Percentiles rank a stretch among this genome's conserved stretches.
Evolutionary conservation across 2,113 vertebrate species (phyloP).

Genomic region (Pomatostomus ruficeps): DNA sequence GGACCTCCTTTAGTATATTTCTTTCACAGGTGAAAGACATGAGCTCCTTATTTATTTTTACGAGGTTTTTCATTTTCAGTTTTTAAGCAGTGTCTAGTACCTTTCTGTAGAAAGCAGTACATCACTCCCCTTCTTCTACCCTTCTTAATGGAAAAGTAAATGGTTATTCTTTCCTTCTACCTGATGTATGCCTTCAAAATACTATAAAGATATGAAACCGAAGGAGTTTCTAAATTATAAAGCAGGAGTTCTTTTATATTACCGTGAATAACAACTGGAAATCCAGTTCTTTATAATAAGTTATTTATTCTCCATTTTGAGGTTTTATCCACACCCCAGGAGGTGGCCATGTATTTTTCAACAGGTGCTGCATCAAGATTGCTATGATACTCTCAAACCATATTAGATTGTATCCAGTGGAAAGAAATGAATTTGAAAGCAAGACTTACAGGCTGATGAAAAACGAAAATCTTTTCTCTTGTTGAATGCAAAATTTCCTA

Average conservation of each 20-base stretch:
- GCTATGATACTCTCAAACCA: conserved; percentile 28
- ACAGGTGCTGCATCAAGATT: conserved; percentile 32
- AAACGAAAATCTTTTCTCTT: conserved; percentile 60
- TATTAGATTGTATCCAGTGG: conserved; percentile 52
- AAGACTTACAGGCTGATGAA: conserved; percentile 53
- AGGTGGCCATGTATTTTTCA: conserved; percentile 56
- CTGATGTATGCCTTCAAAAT: conserved; percentile 52
- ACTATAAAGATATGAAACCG: conserved; percentile 56
- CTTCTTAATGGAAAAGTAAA: conserved; percentile 64
- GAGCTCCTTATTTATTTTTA: conserved; percentile 26
- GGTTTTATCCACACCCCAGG: conserved; percentile 71
- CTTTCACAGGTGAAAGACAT: neutral
- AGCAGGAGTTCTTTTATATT: conserved; percentile 53
- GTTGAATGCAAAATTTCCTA: conserved; percentile 67
- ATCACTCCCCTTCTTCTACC: neutral
- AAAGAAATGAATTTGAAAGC: conserved; percentile 54
- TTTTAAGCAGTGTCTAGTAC: neutral
- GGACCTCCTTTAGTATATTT: neutral
- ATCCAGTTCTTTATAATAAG: conserved; percentile 67
- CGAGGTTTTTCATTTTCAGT: neutral
- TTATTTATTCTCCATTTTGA: conserved; percentile 73
- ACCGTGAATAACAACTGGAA: conserved; percentile 55
- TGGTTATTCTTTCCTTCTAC: conserved; percentile 53
- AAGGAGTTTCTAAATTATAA: conserved; percentile 69
- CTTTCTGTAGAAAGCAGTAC: conserved; percentile 16